These are phyloP conservation scores for Montipora capitata DNA, from an alignment of 92 coral and sea anemone genomes.

Conservation along the genomic window DNA sequence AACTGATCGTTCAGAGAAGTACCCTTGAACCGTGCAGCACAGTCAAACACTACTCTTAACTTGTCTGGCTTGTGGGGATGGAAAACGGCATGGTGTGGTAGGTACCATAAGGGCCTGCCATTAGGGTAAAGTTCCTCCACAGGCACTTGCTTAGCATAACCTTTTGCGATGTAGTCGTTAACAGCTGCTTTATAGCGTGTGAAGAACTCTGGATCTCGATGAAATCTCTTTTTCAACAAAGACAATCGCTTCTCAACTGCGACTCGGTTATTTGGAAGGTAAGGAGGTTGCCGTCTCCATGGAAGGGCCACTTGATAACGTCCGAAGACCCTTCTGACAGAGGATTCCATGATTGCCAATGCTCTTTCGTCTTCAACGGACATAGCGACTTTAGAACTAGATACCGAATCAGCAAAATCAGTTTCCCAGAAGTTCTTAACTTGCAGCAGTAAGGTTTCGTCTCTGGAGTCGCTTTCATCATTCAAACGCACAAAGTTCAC, in stretches of 20 bases:
- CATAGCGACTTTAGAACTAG: not conserved
- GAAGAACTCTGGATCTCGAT: conserved; percentile 18
- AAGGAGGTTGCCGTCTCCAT: conserved; percentile 2
- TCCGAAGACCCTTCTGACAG: not conserved
- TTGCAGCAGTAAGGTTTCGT: not conserved
- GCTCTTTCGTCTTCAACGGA: not conserved
- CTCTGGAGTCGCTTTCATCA: not conserved
- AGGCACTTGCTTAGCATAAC: conserved; percentile 6
- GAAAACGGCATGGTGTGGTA: conserved; percentile 12
- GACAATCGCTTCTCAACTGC: not conserved
- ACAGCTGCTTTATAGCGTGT: conserved; percentile 16
- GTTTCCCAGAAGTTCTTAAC: not conserved
- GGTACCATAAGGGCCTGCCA: conserved; percentile 1
- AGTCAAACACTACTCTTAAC: not conserved
- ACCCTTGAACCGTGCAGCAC: not conserved
- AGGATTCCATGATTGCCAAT: not conserved
- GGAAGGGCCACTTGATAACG: conserved; percentile 40
- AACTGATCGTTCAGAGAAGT: conserved; percentile 12
- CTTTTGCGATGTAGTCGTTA: conserved; percentile 3
- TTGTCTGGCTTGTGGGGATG: conserved; percentile 7
- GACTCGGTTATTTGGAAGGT: not conserved
- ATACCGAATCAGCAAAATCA: not conserved
- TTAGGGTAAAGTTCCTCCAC: conserved; percentile 1
- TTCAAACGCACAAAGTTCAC: not conserved
- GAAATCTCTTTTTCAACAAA: not conserved